Percentiles rank a stretch among this genome's conserved stretches.
phyloP scores from a whole-genome alignment of 2,888 invertebrate species.

The Drosophila formosana region DNA sequence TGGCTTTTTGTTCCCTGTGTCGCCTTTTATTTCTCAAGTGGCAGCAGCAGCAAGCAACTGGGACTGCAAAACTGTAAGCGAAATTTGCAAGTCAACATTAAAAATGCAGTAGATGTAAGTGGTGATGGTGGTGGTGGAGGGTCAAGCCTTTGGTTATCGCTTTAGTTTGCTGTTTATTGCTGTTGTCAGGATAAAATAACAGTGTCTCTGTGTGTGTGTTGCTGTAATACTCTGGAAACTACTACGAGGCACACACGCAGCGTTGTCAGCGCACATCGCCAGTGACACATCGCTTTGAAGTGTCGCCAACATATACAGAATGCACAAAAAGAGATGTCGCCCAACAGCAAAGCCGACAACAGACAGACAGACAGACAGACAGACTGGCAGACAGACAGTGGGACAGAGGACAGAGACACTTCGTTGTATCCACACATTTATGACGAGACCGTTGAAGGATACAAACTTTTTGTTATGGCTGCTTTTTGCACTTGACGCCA shows the following conservation, averaged over 20 bases:
- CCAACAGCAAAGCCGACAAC: slow-evolving; percentile 37
- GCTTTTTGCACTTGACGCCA: slow-evolving; percentile 67
- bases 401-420: slow-evolving; percentile 3
- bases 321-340: slow-evolving; percentile 26
- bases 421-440: slow-evolving; percentile 31
- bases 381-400: slow-evolving; percentile 1
- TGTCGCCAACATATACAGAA: slow-evolving; percentile 28
- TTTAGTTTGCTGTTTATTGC: slow-evolving; percentile 30
- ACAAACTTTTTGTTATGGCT: slow-evolving; percentile 40
- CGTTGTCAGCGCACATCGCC: slow-evolving; percentile 30
- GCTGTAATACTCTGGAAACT: slow-evolving; percentile 35
- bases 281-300: slow-evolving; percentile 37
- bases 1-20: slow-evolving; percentile 22
- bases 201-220: slow-evolving; percentile 1
- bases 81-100: slow-evolving; percentile 58
- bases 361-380: slow-evolving; percentile 12
- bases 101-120: slow-evolving; percentile 69
- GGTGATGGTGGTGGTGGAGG: slow-evolving; percentile 14
- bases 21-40: slow-evolving; percentile 27
- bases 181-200: not conserved
- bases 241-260: slow-evolving; percentile 56
- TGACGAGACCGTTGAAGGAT: slow-evolving; percentile 50
- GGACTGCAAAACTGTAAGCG: slow-evolving; percentile 38
- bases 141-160: slow-evolving; percentile 49
- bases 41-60: slow-evolving; percentile 23